Evolutionary conservation across 2,113 vertebrate genomes (phyloP), one percentile per base, ranked within the genome.

Genomic region (Entelurus aequoreus): DNA sequence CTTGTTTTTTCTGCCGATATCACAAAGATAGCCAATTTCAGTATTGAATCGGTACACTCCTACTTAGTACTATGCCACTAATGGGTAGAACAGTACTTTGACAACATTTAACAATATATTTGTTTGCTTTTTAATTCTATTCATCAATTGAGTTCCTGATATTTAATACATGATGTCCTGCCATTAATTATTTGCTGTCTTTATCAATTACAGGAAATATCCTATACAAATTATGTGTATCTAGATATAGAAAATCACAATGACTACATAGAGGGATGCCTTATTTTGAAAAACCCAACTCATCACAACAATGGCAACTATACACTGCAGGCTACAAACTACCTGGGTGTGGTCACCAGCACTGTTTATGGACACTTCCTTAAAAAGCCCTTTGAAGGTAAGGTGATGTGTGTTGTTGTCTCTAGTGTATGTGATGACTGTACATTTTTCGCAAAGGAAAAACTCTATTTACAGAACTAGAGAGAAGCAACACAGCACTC

Each of bases 281-380:
- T 98, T 51, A 92, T 88, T 65, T 96, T 99, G 83, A 92, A 94
- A 84, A 93, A 95, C 76, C 96, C 96, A 53, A 98, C 96, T 2
- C 95, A 99, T 75, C 93, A 94, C 89, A 94, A 98, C 88, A 99
- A 99, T 0, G 96, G 96, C 74, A 97, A 98, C 91, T 99, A 98
- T 76, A 99, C 96, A 0, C 89, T 98, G 48, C 86, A 94, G 68
- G 96, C 94, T 52, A 91, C 79, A 71, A 99, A 99, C 85, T 88
- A 88, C 15, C 83, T 98, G 85, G 96, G 95, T 15, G 84, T 86
- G 0, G 91, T 90, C 81, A 91, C 79, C 69, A 92, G 91, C 75
- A 95, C 92, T 0, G 92, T 99, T 74, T 92, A 91, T 5, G 96
- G 93, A 10, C 94, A 98, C 81, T 99, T 99, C 84, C 91, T 99